A percentile compares a stretch with the other conserved stretches of the same genome.
Conservation (phyloP, 2,797 vertebrate genomes). For the Cuniculus paca region DNA sequence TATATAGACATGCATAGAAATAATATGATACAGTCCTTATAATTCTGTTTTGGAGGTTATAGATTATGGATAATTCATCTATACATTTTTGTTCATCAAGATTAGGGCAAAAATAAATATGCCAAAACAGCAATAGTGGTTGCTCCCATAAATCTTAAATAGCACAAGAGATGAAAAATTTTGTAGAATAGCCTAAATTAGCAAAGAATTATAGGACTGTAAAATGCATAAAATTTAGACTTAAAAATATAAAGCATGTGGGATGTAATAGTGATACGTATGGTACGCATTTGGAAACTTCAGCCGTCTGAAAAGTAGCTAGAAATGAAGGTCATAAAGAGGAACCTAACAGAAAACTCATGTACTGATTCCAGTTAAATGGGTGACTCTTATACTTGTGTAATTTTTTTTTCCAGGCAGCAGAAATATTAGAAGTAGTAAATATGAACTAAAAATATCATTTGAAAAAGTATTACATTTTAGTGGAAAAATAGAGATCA, state of each 20-base stretch:
- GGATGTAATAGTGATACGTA: background rate
- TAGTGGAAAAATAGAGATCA: background rate
- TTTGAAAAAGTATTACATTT: background rate
- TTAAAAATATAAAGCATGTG: background rate
- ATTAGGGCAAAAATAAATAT: background rate
- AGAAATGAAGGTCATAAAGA: background rate
- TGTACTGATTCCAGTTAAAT: background rate
- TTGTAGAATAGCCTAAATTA: background rate
- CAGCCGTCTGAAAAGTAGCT: background rate
- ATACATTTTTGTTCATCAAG: background rate
- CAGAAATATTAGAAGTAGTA: slow-evolving; percentile 8
- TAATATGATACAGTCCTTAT: background rate
- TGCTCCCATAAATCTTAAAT: slow-evolving; percentile 26
- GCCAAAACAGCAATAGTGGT: background rate
- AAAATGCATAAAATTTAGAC: background rate
- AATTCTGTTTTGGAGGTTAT: slow-evolving; percentile 28
- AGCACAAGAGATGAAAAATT: background rate
- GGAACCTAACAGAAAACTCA: background rate
- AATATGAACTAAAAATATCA: background rate
- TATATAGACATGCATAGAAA: background rate
- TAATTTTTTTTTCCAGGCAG: background rate
- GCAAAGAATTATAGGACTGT: background rate
- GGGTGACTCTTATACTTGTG: background rate
- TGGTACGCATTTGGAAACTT: background rate
- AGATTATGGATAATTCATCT: background rate